Conservation (phyloP, 2,888 invertebrate species). For the Cinara cedri region DNA sequence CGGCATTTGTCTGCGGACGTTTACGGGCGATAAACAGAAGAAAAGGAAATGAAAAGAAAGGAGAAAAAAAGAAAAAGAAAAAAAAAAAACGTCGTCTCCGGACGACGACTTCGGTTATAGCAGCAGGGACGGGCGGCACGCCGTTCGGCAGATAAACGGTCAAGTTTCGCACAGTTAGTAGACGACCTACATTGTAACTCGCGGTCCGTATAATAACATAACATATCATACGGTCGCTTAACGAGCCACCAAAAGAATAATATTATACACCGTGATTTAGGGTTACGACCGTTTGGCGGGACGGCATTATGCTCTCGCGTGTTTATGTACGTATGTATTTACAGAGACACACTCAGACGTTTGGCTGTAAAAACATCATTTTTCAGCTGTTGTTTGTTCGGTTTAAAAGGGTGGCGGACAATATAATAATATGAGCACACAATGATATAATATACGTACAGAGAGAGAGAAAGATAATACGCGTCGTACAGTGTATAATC, state of each 20-base stretch:
- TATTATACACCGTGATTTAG: conserved; percentile 40
- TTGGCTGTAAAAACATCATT: conserved; percentile 20
- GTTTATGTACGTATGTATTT: too few species aligned
- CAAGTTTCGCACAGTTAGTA: conserved; percentile 15
- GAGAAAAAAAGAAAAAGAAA: too few species aligned
- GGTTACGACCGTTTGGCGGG: conserved; percentile 34
- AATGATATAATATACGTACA: too few species aligned
- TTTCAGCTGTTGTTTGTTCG: conserved; percentile 30
- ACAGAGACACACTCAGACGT: conserved; percentile 16
- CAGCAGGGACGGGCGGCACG: background rate
- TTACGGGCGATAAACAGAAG: background rate
- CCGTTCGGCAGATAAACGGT: conserved; percentile 31
- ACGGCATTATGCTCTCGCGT: too few species aligned
- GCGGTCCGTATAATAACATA: too few species aligned
- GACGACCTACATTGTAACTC: conserved; percentile 1
- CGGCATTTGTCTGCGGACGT: background rate
- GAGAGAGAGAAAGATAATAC: too few species aligned
- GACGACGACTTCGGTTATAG: conserved; percentile 8
- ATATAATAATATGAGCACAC: conserved; percentile 16
- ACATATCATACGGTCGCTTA: background rate
- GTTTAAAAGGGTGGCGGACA: background rate
- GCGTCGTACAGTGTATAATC: conserved; percentile 23
- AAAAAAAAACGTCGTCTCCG: background rate
- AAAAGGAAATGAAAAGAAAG: too few species aligned
- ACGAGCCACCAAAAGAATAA: background rate